Evolutionary conservation across 1,140 invertebrate genomes (phyloP).

Genomic region (Cherax quadricarinatus): DNA sequence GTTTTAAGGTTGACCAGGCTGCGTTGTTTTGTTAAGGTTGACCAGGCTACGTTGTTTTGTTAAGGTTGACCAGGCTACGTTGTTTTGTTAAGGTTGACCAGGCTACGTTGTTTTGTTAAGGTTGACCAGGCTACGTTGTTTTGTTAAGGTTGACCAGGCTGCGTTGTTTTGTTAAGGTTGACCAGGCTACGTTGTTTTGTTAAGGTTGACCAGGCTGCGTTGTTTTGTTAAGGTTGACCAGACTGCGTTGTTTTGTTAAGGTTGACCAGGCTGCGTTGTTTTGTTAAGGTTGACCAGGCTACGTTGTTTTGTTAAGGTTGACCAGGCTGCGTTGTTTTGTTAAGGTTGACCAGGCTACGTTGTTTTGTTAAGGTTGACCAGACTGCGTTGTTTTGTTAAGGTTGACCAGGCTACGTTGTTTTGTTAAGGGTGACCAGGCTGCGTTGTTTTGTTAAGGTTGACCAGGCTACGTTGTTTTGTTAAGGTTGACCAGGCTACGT

Average conservation of each 20-base stretch:
- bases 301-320: no score
- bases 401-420: no score
- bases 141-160: no score
- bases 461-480: background rate
- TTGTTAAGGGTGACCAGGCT: conserved; percentile 12
- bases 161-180: conserved; percentile 48
- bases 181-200: conserved; percentile 34
- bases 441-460: conserved; percentile 46
- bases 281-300: conserved; percentile 14
- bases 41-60: background rate
- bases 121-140: background rate
- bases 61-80: no score
- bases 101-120: conserved; percentile 37
- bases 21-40: conserved; percentile 46
- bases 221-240: no score
- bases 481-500: no score
- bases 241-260: conserved; percentile 46
- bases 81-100: conserved; percentile 37
- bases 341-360: conserved; percentile 12
- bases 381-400: background rate
- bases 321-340: conserved; percentile 58
- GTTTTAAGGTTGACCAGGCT: conserved; percentile 27
- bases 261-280: conserved; percentile 36
- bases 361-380: conserved; percentile 35
- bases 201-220: background rate